Percentiles rank a stretch among this genome's conserved stretches.
These are phyloP conservation scores for Eupeodes corollae DNA, from an alignment of 1,140 invertebrate genomes.

Conservation along the genomic window DNA sequence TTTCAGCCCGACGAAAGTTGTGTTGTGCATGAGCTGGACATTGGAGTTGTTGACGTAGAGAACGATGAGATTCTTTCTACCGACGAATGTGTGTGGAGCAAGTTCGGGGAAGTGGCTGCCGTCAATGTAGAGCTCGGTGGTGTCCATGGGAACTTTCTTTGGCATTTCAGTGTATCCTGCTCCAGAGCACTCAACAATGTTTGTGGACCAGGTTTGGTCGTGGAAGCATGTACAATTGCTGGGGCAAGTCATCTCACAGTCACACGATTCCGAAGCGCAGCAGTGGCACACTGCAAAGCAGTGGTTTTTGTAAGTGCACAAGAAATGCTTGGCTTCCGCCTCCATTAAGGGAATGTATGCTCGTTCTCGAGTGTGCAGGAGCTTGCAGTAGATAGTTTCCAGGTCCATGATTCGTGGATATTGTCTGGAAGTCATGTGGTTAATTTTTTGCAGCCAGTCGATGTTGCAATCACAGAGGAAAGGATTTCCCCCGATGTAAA, in stretches of 20 bases:
- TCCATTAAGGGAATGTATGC: conserved; percentile 73
- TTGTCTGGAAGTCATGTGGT: conserved; percentile 61
- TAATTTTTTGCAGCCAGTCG: conserved; percentile 79
- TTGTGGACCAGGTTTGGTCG: conserved; percentile 85
- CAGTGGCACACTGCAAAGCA: conserved; percentile 88
- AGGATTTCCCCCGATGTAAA: conserved; percentile 78
- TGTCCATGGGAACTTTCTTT: conserved; percentile 83
- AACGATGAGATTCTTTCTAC: conserved; percentile 74
- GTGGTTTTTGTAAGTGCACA: conserved; percentile 84
- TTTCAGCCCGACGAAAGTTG: conserved; percentile 78
- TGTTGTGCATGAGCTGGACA: conserved; percentile 72
- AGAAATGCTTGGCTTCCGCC: conserved; percentile 75
- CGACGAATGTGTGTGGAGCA: conserved; percentile 81
- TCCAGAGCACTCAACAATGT: conserved; percentile 83
- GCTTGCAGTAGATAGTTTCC: conserved; percentile 79
- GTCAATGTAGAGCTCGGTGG: conserved; percentile 84
- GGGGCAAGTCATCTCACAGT: conserved; percentile 91
- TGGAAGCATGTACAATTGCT: conserved; percentile 89
- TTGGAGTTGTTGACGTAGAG: conserved; percentile 81
- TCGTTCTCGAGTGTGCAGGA: conserved; percentile 71
- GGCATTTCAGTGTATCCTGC: conserved; percentile 70
- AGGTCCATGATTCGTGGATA: conserved; percentile 84
- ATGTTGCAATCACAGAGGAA: conserved; percentile 79
- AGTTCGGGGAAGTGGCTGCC: conserved; percentile 80
- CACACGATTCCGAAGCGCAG: conserved; percentile 89